A percentile compares a stretch with the other conserved stretches of the same genome.
Conservation (phyloP, 1,140 invertebrate species). For the Apis cerana region DNA sequence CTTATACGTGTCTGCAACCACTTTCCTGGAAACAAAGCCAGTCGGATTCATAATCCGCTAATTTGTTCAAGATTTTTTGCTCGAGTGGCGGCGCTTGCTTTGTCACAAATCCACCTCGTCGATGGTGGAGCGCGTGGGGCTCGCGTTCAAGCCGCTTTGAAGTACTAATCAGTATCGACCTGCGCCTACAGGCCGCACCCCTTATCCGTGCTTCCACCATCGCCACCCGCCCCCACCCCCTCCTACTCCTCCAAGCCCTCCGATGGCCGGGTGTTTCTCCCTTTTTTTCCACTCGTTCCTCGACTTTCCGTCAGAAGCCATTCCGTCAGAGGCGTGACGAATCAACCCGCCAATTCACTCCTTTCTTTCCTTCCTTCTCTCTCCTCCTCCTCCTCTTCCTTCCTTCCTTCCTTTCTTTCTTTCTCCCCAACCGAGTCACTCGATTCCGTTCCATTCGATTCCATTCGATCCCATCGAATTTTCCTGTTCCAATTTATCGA, state of each 20-base stretch:
- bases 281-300: slow-evolving; percentile 33
- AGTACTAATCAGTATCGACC: slow-evolving; percentile 79
- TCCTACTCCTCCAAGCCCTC: not conserved
- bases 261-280: slow-evolving; percentile 48
- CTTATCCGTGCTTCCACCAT: slow-evolving; percentile 59
- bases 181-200: slow-evolving; percentile 60
- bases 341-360: not conserved
- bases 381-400: too few relatives aligned
- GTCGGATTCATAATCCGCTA: slow-evolving; percentile 76
- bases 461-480: not conserved
- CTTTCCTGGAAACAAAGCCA: slow-evolving; percentile 69
- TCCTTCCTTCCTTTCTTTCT: not conserved
- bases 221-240: slow-evolving; percentile 49
- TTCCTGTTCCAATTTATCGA: not conserved
- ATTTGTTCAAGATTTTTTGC: slow-evolving; percentile 75
- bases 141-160: slow-evolving; percentile 69
- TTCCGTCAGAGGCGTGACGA: slow-evolving; percentile 31
- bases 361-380: not conserved
- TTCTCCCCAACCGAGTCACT: too few relatives aligned
- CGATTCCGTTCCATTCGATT: too few relatives aligned
- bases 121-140: slow-evolving; percentile 60
- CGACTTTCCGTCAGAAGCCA: slow-evolving; percentile 43
- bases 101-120: slow-evolving; percentile 60
- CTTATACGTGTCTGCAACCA: slow-evolving; percentile 49
- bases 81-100: slow-evolving; percentile 67